Conservation (phyloP, 2,113 vertebrate species). For the Fregetta grallaria region DNA sequence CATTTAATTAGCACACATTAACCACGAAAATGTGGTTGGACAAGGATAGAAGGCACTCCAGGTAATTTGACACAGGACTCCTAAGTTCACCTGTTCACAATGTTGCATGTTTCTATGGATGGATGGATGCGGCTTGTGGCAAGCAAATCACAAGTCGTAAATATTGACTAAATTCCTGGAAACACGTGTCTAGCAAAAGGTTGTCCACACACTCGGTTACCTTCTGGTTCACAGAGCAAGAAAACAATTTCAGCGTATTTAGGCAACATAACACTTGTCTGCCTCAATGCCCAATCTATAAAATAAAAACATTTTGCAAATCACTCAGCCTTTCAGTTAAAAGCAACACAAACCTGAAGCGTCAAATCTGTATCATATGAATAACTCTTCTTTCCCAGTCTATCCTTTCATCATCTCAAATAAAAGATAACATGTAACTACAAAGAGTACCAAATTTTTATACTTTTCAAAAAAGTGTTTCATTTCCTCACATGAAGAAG, state of each 20-base stretch:
- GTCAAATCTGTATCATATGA: not conserved
- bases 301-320: not conserved
- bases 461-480: not conserved
- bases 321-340: not conserved
- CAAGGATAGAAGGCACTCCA: not conserved
- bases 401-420: not conserved
- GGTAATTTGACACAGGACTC: not conserved
- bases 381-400: not conserved
- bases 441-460: not conserved
- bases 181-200: accelerated
- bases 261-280: not conserved
- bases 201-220: not conserved
- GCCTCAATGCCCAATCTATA: not conserved
- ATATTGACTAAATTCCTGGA: not conserved
- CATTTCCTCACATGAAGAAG: not conserved
- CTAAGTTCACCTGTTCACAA: not conserved
- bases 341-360: not conserved
- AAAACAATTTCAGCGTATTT: not conserved
- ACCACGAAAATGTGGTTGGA: constrained; percentile 4
- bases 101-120: accelerated
- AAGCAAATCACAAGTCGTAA: not conserved
- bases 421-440: not conserved
- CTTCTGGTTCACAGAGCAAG: not conserved
- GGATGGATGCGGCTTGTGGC: not conserved
- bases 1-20: not conserved